Evolutionary conservation across 2,888 invertebrate genomes (phyloP), one percentile per base, ranked within the genome.

Genomic region (Hydraecia micacea): DNA sequence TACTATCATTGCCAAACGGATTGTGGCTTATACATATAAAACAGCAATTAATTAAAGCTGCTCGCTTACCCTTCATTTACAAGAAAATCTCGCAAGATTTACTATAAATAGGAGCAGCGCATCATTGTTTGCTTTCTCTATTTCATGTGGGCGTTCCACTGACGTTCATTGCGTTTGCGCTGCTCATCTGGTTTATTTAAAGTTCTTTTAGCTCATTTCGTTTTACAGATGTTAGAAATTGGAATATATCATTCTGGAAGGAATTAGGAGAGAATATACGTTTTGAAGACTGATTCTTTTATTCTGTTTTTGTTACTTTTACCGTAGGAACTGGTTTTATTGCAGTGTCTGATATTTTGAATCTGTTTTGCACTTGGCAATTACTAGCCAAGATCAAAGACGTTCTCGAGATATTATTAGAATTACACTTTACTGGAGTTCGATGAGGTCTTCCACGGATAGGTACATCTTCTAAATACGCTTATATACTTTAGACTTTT

Each of bases 121-220:
- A 89, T 89, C 89, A 86, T 89, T 92, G 90, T 92, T 91, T 91
- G 88, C 86, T 90, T 90, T 91, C 85, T 83, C 84, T 85, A 80
- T 77, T 85, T 73, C 65, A 81, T 84, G 92, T 92, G 91, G 92
- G 92, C 82, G 91, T 49, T 68, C 71, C 79, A 80, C 89, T 90
- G 89, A 90, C 89, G 89, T 91, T 91, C 87, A 90, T 88, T 81
- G 88, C 87, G 86, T 86, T 84, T 88, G 87, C 87, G 83, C 84
- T 66, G 87, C 75, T 90, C 88, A 87, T 90, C 92, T 91, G 90
- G 90, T 87, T 90, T 90, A 90, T 91, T 90, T 91, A 88, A 88
- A 89, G 80, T 81, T 81, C 81, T 87, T 87, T 84, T 79, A 83
- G 86, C 79, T 79, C 82, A 83, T 85, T 86, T 81, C 84, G 80